Evolutionary conservation across 2,888 invertebrate species (phyloP).

Genomic region (Choristoneura rosaceana): DNA sequence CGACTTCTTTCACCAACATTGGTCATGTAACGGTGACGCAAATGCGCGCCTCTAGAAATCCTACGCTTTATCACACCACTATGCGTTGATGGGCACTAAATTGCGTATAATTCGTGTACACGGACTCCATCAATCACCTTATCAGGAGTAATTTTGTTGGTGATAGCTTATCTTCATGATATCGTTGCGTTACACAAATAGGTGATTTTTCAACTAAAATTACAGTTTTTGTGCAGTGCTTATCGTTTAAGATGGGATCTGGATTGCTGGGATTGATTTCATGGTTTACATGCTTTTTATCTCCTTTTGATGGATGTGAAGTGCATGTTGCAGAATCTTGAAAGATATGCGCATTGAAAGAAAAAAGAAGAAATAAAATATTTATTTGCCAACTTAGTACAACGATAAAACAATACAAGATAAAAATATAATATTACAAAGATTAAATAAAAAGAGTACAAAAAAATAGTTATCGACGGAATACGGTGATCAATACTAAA

Average conservation of each 20-base stretch:
- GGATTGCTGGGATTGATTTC: neutral
- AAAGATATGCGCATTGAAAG: too few relatives aligned
- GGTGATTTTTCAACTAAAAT: slow-evolving; percentile 37
- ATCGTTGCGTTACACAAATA: slow-evolving; percentile 38
- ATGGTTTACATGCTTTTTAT: neutral
- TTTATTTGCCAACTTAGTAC: too few relatives aligned
- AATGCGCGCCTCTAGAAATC: neutral
- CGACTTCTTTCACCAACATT: neutral
- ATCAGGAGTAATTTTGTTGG: slow-evolving; percentile 40
- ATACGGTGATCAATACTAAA: too few relatives aligned
- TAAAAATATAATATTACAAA: too few relatives aligned
- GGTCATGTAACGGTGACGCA: neutral
- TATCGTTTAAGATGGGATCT: slow-evolving; percentile 30
- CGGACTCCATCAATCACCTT: slow-evolving; percentile 44
- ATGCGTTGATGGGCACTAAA: slow-evolving; percentile 43
- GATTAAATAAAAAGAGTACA: too few relatives aligned
- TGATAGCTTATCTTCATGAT: slow-evolving; percentile 36
- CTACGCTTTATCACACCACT: slow-evolving; percentile 35
- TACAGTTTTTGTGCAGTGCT: slow-evolving; percentile 34
- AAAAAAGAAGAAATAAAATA: too few relatives aligned
- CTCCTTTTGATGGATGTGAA: too few relatives aligned
- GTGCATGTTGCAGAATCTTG: too few relatives aligned
- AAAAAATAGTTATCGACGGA: too few relatives aligned
- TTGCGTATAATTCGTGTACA: slow-evolving; percentile 46
- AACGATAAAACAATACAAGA: too few relatives aligned